Percentiles rank a stretch among this genome's conserved stretches.
These are phyloP conservation scores for Menidia menidia DNA, from an alignment of 2,797 vertebrate species.

Conservation along the genomic window DNA sequence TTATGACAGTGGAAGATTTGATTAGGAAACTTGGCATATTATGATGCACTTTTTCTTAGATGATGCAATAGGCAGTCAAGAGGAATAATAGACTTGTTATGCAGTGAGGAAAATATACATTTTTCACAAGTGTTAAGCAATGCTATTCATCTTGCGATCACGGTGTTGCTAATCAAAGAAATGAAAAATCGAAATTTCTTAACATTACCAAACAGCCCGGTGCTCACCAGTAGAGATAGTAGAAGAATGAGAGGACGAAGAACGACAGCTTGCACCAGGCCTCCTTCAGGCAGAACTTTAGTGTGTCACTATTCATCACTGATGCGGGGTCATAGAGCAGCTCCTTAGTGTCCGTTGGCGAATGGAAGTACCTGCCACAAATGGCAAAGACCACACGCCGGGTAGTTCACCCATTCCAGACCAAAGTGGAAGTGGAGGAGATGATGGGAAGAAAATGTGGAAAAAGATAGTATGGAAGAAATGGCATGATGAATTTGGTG, in stretches of 20 bases:
- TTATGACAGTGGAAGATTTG: conserved; percentile 23
- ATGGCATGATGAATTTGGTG: conserved; percentile 68
- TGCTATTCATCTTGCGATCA: neutral
- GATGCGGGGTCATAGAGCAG: conserved; percentile 94
- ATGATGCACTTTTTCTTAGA: neutral
- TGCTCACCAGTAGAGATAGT: conserved; percentile 98
- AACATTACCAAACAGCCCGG: conserved; percentile 33
- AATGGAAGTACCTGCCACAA: conserved; percentile 94
- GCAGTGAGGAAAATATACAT: neutral
- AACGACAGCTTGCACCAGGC: conserved; percentile 99
- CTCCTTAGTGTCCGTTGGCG: conserved; percentile 95
- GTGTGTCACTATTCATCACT: conserved; percentile 96
- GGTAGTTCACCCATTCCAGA: conserved; percentile 80
- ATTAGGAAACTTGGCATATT: conserved; percentile 5
- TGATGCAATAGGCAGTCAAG: neutral
- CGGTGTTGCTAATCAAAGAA: conserved; percentile 69
- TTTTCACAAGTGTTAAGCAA: conserved; percentile 6
- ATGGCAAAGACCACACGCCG: conserved; percentile 75
- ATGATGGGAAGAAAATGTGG: conserved; percentile 39
- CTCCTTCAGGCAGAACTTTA: conserved; percentile 97
- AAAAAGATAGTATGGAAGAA: conserved; percentile 54
- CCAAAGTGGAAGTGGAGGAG: conserved; percentile 2
- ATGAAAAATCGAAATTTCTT: conserved; percentile 74
- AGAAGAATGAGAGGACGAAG: conserved; percentile 98
- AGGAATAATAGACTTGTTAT: neutral